Evolutionary conservation across 2,797 vertebrate species (phyloP), one percentile per base, ranked within the genome.

Genomic region (Heterohyrax brucei): DNA sequence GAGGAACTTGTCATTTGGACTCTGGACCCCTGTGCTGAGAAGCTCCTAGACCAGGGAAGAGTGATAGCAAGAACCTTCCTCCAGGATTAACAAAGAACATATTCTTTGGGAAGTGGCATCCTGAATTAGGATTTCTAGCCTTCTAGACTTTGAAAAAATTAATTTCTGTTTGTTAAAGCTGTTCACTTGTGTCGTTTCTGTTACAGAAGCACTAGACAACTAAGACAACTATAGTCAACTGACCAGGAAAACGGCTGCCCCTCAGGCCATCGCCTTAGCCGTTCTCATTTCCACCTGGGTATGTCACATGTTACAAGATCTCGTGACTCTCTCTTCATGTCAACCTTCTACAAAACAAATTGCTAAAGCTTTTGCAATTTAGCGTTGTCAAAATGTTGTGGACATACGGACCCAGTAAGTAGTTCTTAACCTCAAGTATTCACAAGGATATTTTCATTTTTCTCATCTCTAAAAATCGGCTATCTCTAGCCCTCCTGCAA

Each of bases 401-500:
- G 66, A 18, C 13, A 50, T 4, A 18, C 33, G 0, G 39, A 75
- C 28, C 24, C n/a, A 59, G n/a, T 28, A 30, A 64, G 50, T 33
- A 22, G 8, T 10, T 77, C 68, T 66, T 3, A n/a, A n/a, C 4
- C 22, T 59, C 56, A 26, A 62, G 53, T 48, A 70, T 72, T 92
- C 89, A 93, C 80, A 81, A 70, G 33, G n/a, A 92, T 81, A 79
- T 93, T 83, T 95, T 64, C 64, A 44, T 92, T 89, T 79, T 82
- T 78, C 95, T 97, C 87, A 48, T 39, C 89, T 91, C 90, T 7
- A 33, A 81, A 96, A 94, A 80, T 9, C 22, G 7, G 48, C 26
- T 44, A 1, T 72, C 89, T 93, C 92, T 22, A 82, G 48, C 46
- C 83, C 93, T 10, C 62, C 46, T 21, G 7, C 22, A 18, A 28